Base-by-base conservation (phyloP, 1,140 invertebrate genomes). In the Metaphire vulgaris region DNA sequence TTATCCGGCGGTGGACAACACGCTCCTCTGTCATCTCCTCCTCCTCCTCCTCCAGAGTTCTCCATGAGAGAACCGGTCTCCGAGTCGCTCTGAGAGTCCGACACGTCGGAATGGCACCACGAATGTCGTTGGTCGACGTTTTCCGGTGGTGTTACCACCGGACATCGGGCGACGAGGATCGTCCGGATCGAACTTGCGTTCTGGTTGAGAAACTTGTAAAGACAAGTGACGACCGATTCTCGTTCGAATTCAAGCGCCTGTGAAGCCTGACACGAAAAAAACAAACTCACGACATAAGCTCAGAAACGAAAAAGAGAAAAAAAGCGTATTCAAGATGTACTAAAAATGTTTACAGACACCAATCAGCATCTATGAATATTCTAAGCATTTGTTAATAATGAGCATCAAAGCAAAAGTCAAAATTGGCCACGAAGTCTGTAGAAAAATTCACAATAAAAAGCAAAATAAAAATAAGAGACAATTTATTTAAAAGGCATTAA, bases 131-230 rank as follows among this genome's bases (percentile, higher is more conserved):
- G 14, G 30, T 72, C 16, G 12, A n/a, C 33, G 29, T 30, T 72
- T 69, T n/a, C 67, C 26, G 2, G 12, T 30, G 6, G 2, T 66
- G 34, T 15, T 16, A 83, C 85, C 75, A 84, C 85, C 16, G 90
- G 81, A 85, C 90, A 91, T 83, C 91, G 90, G 0, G 91, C 91
- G n/a, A 92, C 87, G 88, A 91, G 90, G 72, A 92, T 88, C n/a
- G 90, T 89, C 74, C 92, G 88, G 41, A 93, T 89, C 0, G 92
- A 93, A 78, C 92, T 92, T 1, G 92, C 92, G 86, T 93, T 94
- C 2, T 89, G 88, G 85, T 95, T 95, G 81, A 92, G 92, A 83
- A 95, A 94, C 75, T 88, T 87, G 83, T 91, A 94, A 65, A 94
- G 84, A 80, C 91, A 89, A 83, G 90, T 92, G 84, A 92, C 91